Conservation (phyloP, 2,797 vertebrate genomes). For the Gymnocypris eckloni region DNA sequence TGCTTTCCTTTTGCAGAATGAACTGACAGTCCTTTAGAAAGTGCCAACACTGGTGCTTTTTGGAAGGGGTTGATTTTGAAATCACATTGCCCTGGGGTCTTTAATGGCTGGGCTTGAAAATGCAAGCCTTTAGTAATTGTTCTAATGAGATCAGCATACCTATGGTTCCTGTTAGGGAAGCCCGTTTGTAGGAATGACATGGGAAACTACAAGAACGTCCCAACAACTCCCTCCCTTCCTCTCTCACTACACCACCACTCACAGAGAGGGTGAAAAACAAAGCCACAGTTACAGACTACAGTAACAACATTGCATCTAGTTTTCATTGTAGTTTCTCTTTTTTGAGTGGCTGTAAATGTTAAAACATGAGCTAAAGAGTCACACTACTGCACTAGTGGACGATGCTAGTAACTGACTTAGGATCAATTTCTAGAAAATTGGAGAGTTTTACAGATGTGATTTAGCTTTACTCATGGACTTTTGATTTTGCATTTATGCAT, state of each 20-base stretch:
- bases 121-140: conserved; percentile 71
- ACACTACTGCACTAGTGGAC: not conserved
- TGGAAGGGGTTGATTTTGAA: conserved; percentile 60
- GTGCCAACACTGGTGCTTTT: conserved; percentile 72
- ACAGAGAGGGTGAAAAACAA: conserved; percentile 39
- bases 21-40: conserved; percentile 86
- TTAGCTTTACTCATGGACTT: not conserved
- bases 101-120: conserved; percentile 55
- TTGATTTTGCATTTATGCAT: not conserved
- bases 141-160: conserved; percentile 76
- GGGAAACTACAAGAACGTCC: conserved; percentile 66
- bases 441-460: not conserved
- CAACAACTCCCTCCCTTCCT: conserved; percentile 45
- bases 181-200: conserved; percentile 77
- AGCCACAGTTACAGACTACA: conserved; percentile 55
- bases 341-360: not conserved
- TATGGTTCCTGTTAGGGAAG: conserved; percentile 76
- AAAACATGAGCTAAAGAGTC: conserved; percentile 34
- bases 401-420: not conserved
- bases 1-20: conserved; percentile 82
- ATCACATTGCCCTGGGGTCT: conserved; percentile 59
- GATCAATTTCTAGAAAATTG: not conserved
- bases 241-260: conserved; percentile 12
- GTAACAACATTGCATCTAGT: conserved; percentile 48
- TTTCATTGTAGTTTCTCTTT: conserved; percentile 39